Evolutionary conservation across 1,140 invertebrate genomes (phyloP), one percentile per base, ranked within the genome.

Genomic region (Wasmannia auropunctata): DNA sequence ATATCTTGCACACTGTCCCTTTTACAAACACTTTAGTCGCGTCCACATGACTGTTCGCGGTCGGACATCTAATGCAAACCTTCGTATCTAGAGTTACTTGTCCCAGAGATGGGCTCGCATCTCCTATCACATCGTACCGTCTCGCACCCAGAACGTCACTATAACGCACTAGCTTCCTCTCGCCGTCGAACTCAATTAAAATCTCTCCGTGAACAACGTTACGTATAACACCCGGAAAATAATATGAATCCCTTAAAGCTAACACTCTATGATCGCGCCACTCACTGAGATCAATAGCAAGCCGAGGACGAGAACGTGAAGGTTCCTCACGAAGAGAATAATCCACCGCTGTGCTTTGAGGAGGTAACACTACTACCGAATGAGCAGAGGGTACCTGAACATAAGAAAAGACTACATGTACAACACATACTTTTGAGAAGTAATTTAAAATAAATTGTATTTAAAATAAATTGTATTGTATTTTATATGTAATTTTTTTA

Each of bases 201-300:
- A 95, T 91, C 63, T 94, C 92, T 65, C 93, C 93, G 60, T 95
- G 92, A 83, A 87, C 63, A 86, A 94, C 95, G 76, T 94, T 94
- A 86, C 95, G 95, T 79, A 97, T 96, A 56, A 97, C 95, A 75
- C 98, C 98, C 4, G 98, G 98, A 88, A 98, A 96, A 96, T 99
- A 99, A 86, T 97, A 96, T 62, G 96, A 96, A 84, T 97, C 97
- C 92, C 96, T 96, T 94, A 98, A 98, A 62, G 98, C 98, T 88
- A 99, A 95, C 87, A 99, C 98, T 90, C 98, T 95, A 93, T 98
- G 98, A 91, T 98, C 97, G 86, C 97, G 97, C 98, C 98, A 99
- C 94, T 99, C 98, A 91, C 96, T 97, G 89, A 99, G 96, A 95
- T 99, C 98, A 90, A 99, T 96, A 75, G 92, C 87, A 85, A 93